Evolutionary conservation across 2,113 vertebrate genomes (phyloP), one percentile per base, ranked within the genome.

Genomic region (Percina caprodes): DNA sequence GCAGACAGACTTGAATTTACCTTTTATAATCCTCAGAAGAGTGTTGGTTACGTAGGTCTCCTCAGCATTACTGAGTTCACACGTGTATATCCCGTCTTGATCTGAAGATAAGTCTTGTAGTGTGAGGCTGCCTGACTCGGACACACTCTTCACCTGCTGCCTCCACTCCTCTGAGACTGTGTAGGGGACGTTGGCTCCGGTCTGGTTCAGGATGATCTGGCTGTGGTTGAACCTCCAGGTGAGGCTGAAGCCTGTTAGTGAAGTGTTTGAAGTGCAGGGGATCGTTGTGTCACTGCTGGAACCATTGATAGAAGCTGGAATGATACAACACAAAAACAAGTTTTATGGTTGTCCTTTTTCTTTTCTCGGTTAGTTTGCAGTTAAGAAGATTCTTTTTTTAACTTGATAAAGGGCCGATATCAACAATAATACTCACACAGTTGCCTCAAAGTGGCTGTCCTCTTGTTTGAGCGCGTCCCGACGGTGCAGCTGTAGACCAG

Each of bases 41-140:
- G 55, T 77, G 54, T 15, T 55, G 3, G n/a, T 63, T 0, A 66
- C 1, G 1, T 13, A 1, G 0, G 67, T 88, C 18, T 71, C 68
- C 2, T 74, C 26, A 0, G 24, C 5, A 1, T 67, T 9, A 5
- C 18, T 59, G 21, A 83, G 10, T 23, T 81, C 72, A 77, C 93
- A 94, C 0, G 51, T 92, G 84, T 92, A 94, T 0, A 6, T 51
- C 26, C 93, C 91, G 6, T 71, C 9, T 0, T 76, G 69, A 0
- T 55, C 0, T 16, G 12, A 4, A 9, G 74, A 59, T 26, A 87
- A 58, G 3, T 45, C 8, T 2, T 42, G 6, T 2, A 93, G 68
- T 1, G 6, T 63, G 72, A 93, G 85, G 42, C 3, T 18, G 6
- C 79, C 83, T 1, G 75, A 52, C 30, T 60, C 13, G 2, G 82